A percentile compares a stretch with the other conserved stretches of the same genome.
Evolutionary conservation across 1,140 invertebrate genomes (phyloP).

Genomic region (Cydia fagiglandana): DNA sequence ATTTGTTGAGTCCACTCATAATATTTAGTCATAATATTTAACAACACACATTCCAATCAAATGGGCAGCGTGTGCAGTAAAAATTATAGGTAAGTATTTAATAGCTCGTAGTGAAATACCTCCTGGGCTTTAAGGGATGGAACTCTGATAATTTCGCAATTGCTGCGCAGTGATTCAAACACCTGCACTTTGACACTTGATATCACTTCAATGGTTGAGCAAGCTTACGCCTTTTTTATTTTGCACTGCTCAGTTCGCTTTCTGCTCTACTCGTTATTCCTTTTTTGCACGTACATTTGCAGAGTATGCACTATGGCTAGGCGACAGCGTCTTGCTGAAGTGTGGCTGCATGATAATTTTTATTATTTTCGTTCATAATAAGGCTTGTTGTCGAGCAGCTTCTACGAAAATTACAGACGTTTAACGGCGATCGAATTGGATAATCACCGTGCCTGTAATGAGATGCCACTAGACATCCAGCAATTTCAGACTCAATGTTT

Average conservation of each 20-base stretch:
- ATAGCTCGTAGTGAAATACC: slow-evolving; percentile 34
- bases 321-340: slow-evolving; percentile 46
- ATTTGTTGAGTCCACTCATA: slow-evolving; percentile 3
- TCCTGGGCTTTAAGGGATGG: slow-evolving; percentile 44
- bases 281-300: slow-evolving; percentile 39
- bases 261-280: slow-evolving; percentile 37
- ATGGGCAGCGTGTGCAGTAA: slow-evolving; percentile 22
- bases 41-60: slow-evolving; percentile 11
- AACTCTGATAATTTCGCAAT: slow-evolving; percentile 53
- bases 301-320: slow-evolving; percentile 39
- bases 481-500: slow-evolving; percentile 54
- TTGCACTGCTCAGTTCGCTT: slow-evolving; percentile 38
- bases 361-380: slow-evolving; percentile 55
- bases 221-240: slow-evolving; percentile 27
- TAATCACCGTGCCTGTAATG: slow-evolving; percentile 57
- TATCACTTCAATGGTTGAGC: background rate
- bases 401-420: slow-evolving; percentile 63
- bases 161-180: background rate
- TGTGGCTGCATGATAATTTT: slow-evolving; percentile 52
- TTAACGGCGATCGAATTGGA: slow-evolving; percentile 60
- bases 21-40: background rate
- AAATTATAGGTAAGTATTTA: slow-evolving; percentile 31
- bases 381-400: slow-evolving; percentile 48
- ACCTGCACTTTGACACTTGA: background rate
- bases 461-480: slow-evolving; percentile 52